phyloP scores from a whole-genome alignment of 2,888 invertebrate species.

The Blastobasis adustella region DNA sequence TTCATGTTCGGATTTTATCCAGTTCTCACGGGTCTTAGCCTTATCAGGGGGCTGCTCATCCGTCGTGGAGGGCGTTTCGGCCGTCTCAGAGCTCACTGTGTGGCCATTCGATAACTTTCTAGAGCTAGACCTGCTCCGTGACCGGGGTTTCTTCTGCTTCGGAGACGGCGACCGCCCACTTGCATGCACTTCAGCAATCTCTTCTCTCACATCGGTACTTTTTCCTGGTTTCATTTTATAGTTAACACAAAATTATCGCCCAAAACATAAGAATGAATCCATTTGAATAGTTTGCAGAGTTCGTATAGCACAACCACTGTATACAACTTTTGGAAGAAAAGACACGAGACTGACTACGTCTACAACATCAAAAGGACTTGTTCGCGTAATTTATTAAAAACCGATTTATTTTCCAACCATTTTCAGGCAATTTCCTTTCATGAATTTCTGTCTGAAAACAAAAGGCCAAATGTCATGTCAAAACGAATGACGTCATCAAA shows the following conservation, averaged over 20 bases:
- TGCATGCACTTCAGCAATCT: slow-evolving; percentile 62
- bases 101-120: slow-evolving; percentile 62
- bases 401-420: no score
- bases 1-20: slow-evolving; percentile 68
- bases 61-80: slow-evolving; percentile 19
- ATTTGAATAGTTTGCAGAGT: no score
- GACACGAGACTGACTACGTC: no score
- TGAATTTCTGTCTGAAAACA: no score
- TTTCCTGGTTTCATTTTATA: slow-evolving; percentile 60
- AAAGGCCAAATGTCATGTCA: no score
- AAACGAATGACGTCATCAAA: no score
- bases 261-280: no score
- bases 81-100: slow-evolving; percentile 22
- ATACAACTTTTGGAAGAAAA: no score
- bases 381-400: no score
- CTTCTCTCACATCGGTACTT: slow-evolving; percentile 50
- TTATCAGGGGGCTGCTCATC: slow-evolving; percentile 41
- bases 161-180: slow-evolving; percentile 60
- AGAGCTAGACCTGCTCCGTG: slow-evolving; percentile 49
- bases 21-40: slow-evolving; percentile 53
- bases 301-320: no score
- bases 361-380: no score
- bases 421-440: no score
- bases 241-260: background rate
- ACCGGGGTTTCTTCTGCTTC: slow-evolving; percentile 45